Evolutionary conservation across 2,888 invertebrate species (phyloP), one percentile per base, ranked within the genome.

Genomic region (Tyria jacobaeae): DNA sequence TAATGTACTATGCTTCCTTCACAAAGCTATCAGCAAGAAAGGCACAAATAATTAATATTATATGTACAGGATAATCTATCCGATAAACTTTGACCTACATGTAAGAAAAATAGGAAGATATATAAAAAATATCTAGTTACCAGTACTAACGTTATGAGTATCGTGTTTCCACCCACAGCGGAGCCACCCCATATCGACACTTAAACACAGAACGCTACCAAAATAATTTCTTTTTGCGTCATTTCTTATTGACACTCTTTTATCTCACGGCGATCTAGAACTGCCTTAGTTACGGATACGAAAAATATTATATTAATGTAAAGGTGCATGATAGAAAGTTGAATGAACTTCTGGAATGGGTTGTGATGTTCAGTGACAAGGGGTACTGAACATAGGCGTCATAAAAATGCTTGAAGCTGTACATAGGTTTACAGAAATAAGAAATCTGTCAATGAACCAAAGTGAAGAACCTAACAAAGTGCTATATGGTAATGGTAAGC

Each of bases 181-280:
- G 2, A 58, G 15, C 41, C 51, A 24, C 37, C 21, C 17, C 37
- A 51, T 41, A 31, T 41, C 31, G 21, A 44, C 17, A 58, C 27
- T 3, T 53, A 56, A 56, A 64, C 64, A 65, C 34, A 31, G 56
- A 62, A 62, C 56, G 60, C 54, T 25, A 21, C 27, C 49, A 39
- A 71, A 66, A 59, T 72, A 58, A 75, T 70, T 64, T 56, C 55
- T 61, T 53, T 49, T 44, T 17, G 50, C 49, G 60, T 35, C 59
- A 49, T 59, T 62, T 53, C 51, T 62, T 64, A 76, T 73, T 65
- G 73, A 76, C 73, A 72, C 70, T 66, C 66, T 73, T 70, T 72
- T 56, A 68, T 27, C 56, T 54, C 58, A 53, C 57, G 58, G 37
- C 10, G 34, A 31, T 48, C 37, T 17, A 39, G 37, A 15, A 21